Evolutionary conservation across 2,888 invertebrate genomes (phyloP).

Genomic region (Rhagonycha fulva): DNA sequence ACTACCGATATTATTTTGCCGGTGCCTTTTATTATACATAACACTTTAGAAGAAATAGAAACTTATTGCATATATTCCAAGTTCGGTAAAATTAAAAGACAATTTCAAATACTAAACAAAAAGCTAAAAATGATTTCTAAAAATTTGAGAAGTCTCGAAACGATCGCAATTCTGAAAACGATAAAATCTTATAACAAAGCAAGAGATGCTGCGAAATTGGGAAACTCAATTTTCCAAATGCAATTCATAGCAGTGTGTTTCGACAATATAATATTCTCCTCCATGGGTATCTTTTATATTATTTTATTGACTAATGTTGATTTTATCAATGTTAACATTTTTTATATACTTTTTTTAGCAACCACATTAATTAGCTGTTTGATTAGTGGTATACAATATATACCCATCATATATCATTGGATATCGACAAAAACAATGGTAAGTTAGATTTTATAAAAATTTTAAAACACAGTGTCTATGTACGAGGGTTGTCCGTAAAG

Average conservation of each 20-base stretch:
- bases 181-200: neutral
- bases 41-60: neutral
- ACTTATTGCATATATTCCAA: neutral
- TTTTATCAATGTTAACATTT: too few species aligned
- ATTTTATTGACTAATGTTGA: too few species aligned
- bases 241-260: neutral
- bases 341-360: too few species aligned
- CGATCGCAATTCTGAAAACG: neutral
- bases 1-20: neutral
- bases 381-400: too few species aligned
- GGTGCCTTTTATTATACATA: neutral
- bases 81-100: neutral
- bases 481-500: too few species aligned
- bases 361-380: too few species aligned
- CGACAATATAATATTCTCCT: neutral
- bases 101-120: neutral
- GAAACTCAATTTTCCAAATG: neutral
- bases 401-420: too few species aligned
- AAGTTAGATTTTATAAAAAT: too few species aligned
- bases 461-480: too few species aligned
- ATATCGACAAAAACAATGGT: too few species aligned
- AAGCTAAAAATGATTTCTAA: neutral
- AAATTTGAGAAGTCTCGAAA: neutral
- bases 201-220: neutral
- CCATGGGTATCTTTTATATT: too few species aligned